A percentile compares a stretch with the other conserved stretches of the same genome.
Conservation (phyloP, 2,113 vertebrate species). For the Bubo scandiacus region DNA sequence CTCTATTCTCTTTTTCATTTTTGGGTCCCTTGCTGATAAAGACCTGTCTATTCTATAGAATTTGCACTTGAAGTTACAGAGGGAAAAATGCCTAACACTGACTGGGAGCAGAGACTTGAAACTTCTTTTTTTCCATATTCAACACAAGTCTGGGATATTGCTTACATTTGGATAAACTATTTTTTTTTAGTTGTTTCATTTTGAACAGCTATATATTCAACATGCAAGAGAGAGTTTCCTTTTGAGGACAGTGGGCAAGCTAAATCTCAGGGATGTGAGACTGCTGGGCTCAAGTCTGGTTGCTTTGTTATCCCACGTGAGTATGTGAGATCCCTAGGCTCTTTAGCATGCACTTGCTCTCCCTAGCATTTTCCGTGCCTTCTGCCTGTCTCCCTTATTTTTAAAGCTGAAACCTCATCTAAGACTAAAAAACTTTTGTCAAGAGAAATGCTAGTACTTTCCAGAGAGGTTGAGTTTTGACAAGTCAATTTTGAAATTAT, state of each 20-base stretch:
- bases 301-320: neutral
- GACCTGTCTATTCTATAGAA: neutral
- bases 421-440: neutral
- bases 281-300: neutral
- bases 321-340: neutral
- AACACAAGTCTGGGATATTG: neutral
- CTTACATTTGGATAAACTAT: neutral
- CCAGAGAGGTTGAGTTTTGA: neutral
- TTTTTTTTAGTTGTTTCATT: neutral
- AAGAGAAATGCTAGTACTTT: neutral
- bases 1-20: neutral
- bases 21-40: neutral
- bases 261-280: neutral
- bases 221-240: neutral
- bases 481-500: neutral
- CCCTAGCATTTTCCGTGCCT: neutral
- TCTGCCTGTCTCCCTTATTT: neutral
- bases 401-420: neutral
- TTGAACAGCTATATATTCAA: neutral
- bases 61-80: neutral
- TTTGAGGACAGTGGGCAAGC: neutral
- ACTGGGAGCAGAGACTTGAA: neutral
- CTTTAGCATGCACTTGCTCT: neutral
- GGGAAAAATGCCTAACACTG: neutral
- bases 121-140: neutral